Percentiles rank a stretch among this genome's conserved stretches.
Evolutionary conservation across 2,888 invertebrate genomes (phyloP).

Genomic region (Choristoneura rosaceana): DNA sequence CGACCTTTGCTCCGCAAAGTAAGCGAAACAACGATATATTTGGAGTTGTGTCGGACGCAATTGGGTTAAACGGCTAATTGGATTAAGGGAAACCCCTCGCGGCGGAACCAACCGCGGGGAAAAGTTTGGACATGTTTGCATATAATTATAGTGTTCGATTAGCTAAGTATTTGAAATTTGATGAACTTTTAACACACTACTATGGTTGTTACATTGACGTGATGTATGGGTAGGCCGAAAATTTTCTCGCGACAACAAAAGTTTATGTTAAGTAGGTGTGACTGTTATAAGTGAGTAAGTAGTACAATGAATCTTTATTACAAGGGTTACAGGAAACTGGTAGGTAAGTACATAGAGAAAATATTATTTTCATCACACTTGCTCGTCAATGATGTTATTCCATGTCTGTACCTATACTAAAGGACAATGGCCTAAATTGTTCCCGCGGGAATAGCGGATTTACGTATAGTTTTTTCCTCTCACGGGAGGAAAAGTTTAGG

Average conservation of each 20-base stretch:
- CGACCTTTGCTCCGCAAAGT: slow-evolving; percentile 15
- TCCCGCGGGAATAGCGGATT: too few relatives aligned
- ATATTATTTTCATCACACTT: too few relatives aligned
- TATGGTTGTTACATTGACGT: neutral
- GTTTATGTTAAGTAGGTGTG: too few relatives aligned
- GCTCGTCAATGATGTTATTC: too few relatives aligned
- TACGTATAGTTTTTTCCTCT: too few relatives aligned
- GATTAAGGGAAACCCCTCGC: slow-evolving; percentile 76
- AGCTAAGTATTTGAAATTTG: slow-evolving; percentile 7
- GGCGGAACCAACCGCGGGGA: slow-evolving; percentile 51
- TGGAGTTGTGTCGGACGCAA: slow-evolving; percentile 56
- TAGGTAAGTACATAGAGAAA: too few relatives aligned
- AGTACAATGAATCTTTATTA: too few relatives aligned
- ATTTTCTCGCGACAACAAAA: neutral
- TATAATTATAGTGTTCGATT: slow-evolving; percentile 28
- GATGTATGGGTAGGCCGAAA: neutral
- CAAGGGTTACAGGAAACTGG: too few relatives aligned
- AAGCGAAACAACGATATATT: slow-evolving; percentile 36
- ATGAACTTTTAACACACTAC: neutral
- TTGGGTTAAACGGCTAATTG: slow-evolving; percentile 76
- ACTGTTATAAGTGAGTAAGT: too few relatives aligned
- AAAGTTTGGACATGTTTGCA: slow-evolving; percentile 39
- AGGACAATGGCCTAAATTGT: too few relatives aligned
- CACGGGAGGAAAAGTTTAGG: too few relatives aligned
- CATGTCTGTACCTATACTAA: too few relatives aligned